Evolutionary conservation across 2,113 vertebrate species (phyloP).

Genomic region (Cephalopterus ornatus): DNA sequence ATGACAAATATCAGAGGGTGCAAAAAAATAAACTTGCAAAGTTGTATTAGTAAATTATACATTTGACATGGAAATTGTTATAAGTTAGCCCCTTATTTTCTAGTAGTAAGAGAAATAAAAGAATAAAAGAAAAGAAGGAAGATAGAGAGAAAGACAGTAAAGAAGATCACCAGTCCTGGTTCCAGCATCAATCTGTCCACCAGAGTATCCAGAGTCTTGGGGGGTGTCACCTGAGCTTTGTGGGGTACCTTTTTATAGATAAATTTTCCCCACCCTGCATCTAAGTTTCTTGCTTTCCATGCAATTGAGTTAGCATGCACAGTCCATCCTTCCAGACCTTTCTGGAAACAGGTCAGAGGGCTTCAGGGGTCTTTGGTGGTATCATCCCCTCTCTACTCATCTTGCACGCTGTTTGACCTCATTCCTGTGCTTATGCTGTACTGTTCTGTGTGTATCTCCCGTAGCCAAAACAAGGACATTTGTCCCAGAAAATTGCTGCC

Average conservation of each 20-base stretch:
- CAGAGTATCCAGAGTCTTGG: not conserved
- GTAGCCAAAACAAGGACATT: not conserved
- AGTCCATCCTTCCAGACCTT: not conserved
- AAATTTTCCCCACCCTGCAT: not conserved
- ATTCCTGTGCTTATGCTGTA: not conserved
- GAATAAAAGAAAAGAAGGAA: not conserved
- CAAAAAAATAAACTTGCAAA: not conserved
- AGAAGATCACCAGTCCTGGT: not conserved
- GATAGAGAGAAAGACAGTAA: not conserved
- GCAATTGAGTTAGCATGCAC: no score
- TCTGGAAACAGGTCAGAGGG: not conserved
- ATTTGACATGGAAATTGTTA: not conserved
- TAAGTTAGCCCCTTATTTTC: not conserved
- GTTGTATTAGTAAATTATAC: not conserved
- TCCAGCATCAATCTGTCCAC: not conserved
- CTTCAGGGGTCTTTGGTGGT: not conserved
- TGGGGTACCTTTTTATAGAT: no score
- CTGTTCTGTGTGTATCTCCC: not conserved
- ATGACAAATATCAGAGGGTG: not conserved
- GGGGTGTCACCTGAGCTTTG: not conserved
- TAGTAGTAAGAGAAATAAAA: not conserved
- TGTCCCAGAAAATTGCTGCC: not conserved
- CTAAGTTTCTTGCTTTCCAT: not conserved
- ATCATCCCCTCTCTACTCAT: fast-evolving
- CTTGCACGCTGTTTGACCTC: not conserved